Evolutionary conservation across 2,888 invertebrate genomes (phyloP), one percentile per base, ranked within the genome.

Genomic region (Ernsta delagoae): DNA sequence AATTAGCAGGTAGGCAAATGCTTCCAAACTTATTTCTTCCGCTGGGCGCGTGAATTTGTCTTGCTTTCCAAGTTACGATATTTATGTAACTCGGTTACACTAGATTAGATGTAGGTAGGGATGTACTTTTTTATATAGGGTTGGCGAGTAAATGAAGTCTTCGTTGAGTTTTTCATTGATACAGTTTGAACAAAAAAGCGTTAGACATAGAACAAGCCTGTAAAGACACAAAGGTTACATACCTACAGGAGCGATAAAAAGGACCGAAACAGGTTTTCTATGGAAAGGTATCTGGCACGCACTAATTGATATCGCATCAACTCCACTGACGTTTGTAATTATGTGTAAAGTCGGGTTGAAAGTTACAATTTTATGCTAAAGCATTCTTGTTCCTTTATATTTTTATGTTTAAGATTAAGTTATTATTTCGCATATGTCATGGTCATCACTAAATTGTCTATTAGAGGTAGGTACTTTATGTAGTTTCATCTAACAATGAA

Each of bases 1-100:
- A 89, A 90, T 89, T 89, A 90, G 80, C 91, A 92, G 91, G 91
- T 92, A 92, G 90, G 90, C 86, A 81, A 84, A 86, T 82, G 84
- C 83, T 85, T 81, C 81, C 80, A 85, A 85, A 82, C 79, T 83
- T 82, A 83, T 84, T 71, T 76, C 71, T 74, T 76, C 73, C 72
- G 73, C 72, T 76, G 79, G 78, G 78, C 76, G 77, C 77, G 77
- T 78, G 12, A 48, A 5, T 48, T 48, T 48, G 7, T 48, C 48
- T 12, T 78, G 63, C 57, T 69, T 16, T 56, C 54, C 41, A 39
- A 12, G 56, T 57, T 65, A 65, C 45, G 45, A 61, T 64, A 53
- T 65, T 71, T 72, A 57, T 71, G 66, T 63, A 63, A 63, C 54
- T 62, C 53, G 53, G 62, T 62, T 36, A 36, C 36, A 36, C 57